Evolutionary conservation across 2,797 vertebrate species (phyloP), one percentile per base, ranked within the genome.

Genomic region (Ceryle rudis): DNA sequence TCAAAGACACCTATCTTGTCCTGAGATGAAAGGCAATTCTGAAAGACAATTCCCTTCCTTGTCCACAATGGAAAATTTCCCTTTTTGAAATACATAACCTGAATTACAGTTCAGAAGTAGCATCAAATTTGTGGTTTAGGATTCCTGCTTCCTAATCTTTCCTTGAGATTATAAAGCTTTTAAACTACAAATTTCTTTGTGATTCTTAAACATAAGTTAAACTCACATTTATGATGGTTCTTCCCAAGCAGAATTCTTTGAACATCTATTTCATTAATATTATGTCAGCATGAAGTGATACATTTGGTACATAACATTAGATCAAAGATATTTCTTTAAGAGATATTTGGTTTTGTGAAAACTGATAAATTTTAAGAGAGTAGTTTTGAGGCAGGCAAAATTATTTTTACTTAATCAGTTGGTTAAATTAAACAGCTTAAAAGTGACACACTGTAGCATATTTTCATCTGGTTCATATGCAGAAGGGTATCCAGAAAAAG

Each of bases 21-120:
- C 33, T 84, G 69, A 95, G 80, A 95, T 94, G 49, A 97, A 97
- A 97, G 82, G 25, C 12, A 84, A 69, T 42, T 86, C 20, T 94
- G 49, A 97, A 97, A 97, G 82, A 26, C 12, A 84, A 69, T 42
- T 86, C 20, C 29, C 14, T 79, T 67, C 37, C 37, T 82, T 49
- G 16, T 21, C 61, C 22, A 16, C 12, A 51, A 0, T 31, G 26
- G 11, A 41, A 72, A 46, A 55, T 14, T 44, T 69, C 42, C 31
- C 15, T 21, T 70, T 91, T 73, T 64, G 18, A 85, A 84, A 64
- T 26, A 37, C 0, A 41, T 60, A 82, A 91, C 14, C 31, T 33
- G 25, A 92, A 77, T 46, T 54, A 55, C 4, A 49, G 15, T 65
- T 86, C n/a, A 73, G 49, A 83, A 93, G 73, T 9, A 70, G 28